Evolutionary conservation across 2,888 invertebrate species (phyloP), one percentile per base, ranked within the genome.

Genomic region (Ophioninae sp.): DNA sequence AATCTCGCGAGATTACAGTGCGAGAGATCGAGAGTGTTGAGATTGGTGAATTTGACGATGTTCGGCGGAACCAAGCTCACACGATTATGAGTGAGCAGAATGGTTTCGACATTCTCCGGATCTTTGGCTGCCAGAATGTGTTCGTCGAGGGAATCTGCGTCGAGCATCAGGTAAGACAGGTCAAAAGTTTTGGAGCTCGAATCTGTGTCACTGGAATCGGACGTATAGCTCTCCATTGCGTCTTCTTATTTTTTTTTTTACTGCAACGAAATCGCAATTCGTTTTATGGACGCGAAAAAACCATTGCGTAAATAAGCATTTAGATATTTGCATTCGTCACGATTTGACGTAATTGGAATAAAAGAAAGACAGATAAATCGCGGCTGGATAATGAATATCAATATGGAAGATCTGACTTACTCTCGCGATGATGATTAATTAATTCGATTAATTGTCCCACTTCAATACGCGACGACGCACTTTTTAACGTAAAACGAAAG

Each of bases 21-120:
- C 91, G 98, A 98, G 51, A 99, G 93, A 92, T 99, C 98, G 89
- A 99, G 93, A 81, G 96, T 95, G 90, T 96, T 96, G 85, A 99
- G 94, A 93, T 97, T 97, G 85, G 92, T 93, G 92, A 97, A 97
- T 90, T 94, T 94, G 85, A 93, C 93, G 85, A 95, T 94, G 76
- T 95, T 95, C 7, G 94, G 93, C 0, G 97, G 99, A 75, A 98
- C 91, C 6, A 93, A 93, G 79, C 94, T 95, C 85, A 99, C 94
- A 63, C 95, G 95, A 93, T 99, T 99, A 92, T 97, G 97, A 93
- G 98, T 96, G 1, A 99, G 94, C 84, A 97, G 94, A 85, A 99
- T 94, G 69, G 96, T 96, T 92, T 97, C 96, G 86, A 96, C 95
- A 87, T 95, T 95, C 87, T 95, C 95, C 65, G 95, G 94, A 85